Conservation (phyloP, 2,888 invertebrate species). For the Masnerella sp. region DNA sequence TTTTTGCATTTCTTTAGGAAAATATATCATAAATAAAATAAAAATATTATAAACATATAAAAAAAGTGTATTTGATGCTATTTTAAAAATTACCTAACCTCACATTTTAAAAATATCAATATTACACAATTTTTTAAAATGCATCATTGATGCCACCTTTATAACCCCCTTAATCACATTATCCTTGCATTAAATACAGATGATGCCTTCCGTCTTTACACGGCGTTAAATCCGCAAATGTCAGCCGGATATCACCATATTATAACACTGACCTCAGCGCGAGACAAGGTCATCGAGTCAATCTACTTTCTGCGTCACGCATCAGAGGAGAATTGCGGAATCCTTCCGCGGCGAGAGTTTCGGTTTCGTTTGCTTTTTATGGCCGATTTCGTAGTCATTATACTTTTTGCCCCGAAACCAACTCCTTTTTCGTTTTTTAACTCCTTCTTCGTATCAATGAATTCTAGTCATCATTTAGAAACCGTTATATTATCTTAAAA, state of each 20-base stretch:
- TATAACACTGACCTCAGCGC: constrained; percentile 39
- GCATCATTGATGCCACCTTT: constrained; percentile 36
- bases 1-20: too few relatives aligned
- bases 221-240: constrained; percentile 33
- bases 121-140: constrained; percentile 21
- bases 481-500: too few relatives aligned
- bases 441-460: too few relatives aligned
- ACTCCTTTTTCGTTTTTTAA: too few relatives aligned
- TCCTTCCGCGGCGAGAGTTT: constrained; percentile 53
- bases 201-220: constrained; percentile 36
- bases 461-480: too few relatives aligned
- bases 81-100: background rate
- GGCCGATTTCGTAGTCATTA: constrained; percentile 33
- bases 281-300: constrained; percentile 48
- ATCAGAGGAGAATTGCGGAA: constrained; percentile 35
- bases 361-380: constrained; percentile 46
- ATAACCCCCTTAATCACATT: constrained; percentile 33
- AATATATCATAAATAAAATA: too few relatives aligned
- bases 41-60: background rate
- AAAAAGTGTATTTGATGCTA: background rate
- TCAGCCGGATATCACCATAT: constrained; percentile 37
- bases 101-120: constrained; percentile 1
- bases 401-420: too few relatives aligned
- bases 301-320: constrained; percentile 54
- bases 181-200: constrained; percentile 27